Evolutionary conservation across 2,888 invertebrate species (phyloP).

Genomic region (Andrena hattorfiana): DNA sequence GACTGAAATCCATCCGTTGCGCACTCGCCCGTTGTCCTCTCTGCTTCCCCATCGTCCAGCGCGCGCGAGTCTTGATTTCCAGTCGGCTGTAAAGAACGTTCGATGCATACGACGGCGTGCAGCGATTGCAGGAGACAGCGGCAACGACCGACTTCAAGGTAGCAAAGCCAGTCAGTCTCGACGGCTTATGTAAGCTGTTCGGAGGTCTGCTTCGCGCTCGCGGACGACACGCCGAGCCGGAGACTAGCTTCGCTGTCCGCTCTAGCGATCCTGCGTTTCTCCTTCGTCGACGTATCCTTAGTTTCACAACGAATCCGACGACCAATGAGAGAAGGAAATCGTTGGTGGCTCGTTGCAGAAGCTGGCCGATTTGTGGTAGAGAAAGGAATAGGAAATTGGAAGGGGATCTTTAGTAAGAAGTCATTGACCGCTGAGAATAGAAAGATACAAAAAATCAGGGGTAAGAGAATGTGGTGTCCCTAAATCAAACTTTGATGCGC

Average conservation of each 20-base stretch:
- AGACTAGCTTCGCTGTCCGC: background rate
- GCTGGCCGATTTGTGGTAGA: too few species aligned
- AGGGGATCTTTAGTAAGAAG: too few species aligned
- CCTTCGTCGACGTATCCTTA: background rate
- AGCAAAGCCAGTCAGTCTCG: slow-evolving; percentile 73
- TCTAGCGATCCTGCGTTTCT: background rate
- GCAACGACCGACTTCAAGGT: slow-evolving; percentile 83
- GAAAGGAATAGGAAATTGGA: too few species aligned
- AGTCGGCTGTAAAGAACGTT: slow-evolving; percentile 62
- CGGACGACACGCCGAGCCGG: background rate
- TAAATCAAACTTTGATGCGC: too few species aligned
- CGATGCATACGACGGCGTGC: slow-evolving; percentile 65
- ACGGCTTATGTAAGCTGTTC: slow-evolving; percentile 76
- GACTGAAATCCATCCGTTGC: slow-evolving; percentile 56
- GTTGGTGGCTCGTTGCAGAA: too few species aligned
- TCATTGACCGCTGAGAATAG: too few species aligned
- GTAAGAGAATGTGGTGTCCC: too few species aligned
- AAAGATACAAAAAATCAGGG: too few species aligned
- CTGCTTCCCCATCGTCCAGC: slow-evolving; percentile 15
- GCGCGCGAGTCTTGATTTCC: slow-evolving; percentile 59
- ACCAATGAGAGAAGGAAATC: too few species aligned
- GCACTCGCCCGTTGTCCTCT: background rate
- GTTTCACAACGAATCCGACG: slow-evolving; percentile 2
- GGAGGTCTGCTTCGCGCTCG: slow-evolving; percentile 58
- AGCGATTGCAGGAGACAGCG: slow-evolving; percentile 74